Conservation (phyloP, 2,113 vertebrate genomes). For the Poeciliopsis prolifica region DNA sequence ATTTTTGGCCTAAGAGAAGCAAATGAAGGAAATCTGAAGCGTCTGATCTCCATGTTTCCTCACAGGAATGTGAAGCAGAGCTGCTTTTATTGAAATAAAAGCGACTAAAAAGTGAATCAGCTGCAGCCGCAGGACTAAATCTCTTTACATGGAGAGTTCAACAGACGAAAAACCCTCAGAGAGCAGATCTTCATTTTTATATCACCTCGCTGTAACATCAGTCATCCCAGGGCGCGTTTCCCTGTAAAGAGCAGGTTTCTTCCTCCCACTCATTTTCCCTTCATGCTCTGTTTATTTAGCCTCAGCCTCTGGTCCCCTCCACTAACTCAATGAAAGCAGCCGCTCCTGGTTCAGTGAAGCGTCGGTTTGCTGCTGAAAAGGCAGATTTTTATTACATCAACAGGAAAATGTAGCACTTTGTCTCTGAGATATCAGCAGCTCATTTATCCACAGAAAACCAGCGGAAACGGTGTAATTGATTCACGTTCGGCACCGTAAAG, state of each 20-base stretch:
- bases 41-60: not conserved
- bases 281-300: slow-evolving; percentile 9
- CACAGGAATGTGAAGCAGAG: not conserved
- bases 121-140: slow-evolving; percentile 11
- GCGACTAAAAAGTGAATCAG: slow-evolving; percentile 1
- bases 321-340: not conserved
- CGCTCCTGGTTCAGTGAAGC: not conserved
- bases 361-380: not conserved
- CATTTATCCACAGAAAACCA: not conserved
- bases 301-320: not conserved
- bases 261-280: not conserved
- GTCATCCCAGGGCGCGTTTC: not conserved
- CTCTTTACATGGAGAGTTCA: slow-evolving; percentile 17
- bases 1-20: too few relatives aligned
- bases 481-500: not conserved
- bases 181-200: not conserved
- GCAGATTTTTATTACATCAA: not conserved
- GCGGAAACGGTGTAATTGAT: not conserved
- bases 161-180: not conserved
- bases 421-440: not conserved
- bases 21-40: not conserved
- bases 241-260: not conserved
- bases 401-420: not conserved
- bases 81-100: not conserved
- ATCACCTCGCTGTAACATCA: not conserved